Percentiles rank a stretch among this genome's conserved stretches.
Evolutionary conservation across 2,113 vertebrate genomes (phyloP).

Genomic region (Eudorcas thomsonii): DNA sequence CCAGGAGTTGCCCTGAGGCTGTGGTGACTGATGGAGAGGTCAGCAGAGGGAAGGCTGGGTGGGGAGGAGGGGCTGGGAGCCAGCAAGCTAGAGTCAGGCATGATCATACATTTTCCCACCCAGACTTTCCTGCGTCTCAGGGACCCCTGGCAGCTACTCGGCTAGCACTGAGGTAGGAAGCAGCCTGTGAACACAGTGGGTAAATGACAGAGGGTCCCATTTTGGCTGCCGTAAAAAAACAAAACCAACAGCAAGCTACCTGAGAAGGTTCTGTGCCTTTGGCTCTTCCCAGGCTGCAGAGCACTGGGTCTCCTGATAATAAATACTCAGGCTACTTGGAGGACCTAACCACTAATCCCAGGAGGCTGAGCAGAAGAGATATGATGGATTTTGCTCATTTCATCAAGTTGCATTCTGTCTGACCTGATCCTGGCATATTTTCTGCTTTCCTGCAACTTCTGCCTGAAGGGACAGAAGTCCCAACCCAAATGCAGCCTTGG

Average conservation of each 20-base stretch:
- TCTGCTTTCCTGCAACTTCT: neutral
- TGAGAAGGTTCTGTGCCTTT: neutral
- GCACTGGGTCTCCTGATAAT: neutral
- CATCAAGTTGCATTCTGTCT: neutral
- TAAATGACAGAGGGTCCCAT: neutral
- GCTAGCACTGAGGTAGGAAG: neutral
- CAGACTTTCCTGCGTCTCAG: neutral
- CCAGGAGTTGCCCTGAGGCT: rapidly evolving
- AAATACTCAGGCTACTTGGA: neutral
- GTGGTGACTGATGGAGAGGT: neutral
- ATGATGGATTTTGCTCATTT: neutral
- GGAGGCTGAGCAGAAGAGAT: neutral
- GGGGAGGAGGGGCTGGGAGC: neutral
- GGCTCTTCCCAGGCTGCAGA: neutral
- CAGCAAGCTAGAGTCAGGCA: rapidly evolving
- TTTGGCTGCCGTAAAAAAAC: neutral
- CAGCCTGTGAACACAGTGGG: neutral
- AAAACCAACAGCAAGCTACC: neutral
- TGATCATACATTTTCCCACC: neutral
- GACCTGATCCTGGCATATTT: neutral
- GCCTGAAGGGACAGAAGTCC: neutral
- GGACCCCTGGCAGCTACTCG: neutral
- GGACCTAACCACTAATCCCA: neutral
- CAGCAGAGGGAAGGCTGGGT: neutral
- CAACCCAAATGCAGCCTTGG: neutral